These are phyloP conservation scores for Ifrita kowaldi DNA, from an alignment of 2,113 vertebrate genomes.

Conservation along the genomic window DNA sequence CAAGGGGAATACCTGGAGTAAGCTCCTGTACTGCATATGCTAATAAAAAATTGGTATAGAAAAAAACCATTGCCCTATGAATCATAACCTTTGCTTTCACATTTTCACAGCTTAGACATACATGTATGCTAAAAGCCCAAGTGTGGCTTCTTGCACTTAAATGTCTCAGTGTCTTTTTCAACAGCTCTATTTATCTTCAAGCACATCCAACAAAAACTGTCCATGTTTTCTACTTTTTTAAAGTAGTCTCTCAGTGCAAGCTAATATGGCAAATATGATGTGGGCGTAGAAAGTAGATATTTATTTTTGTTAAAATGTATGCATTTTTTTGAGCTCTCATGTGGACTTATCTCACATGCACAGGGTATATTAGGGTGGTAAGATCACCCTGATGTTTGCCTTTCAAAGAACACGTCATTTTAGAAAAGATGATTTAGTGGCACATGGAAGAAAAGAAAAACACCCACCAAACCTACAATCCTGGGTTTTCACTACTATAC, in stretches of 20 bases:
- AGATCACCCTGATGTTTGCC: neutral
- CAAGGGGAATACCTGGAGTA: conserved; percentile 12
- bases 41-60: conserved; percentile 51
- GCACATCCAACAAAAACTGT: neutral
- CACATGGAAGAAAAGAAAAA: neutral
- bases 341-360: neutral
- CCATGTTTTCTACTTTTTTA: neutral
- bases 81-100: conserved; percentile 55
- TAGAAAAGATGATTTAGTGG: neutral
- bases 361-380: neutral
- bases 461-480: neutral
- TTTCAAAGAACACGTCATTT: neutral
- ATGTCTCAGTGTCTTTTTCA: conserved; percentile 21
- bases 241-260: neutral
- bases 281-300: neutral
- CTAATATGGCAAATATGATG: neutral
- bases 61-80: conserved; percentile 40
- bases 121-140: conserved; percentile 58
- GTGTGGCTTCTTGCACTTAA: conserved; percentile 41
- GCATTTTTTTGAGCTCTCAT: neutral
- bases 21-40: conserved; percentile 23
- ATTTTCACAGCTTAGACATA: conserved; percentile 62
- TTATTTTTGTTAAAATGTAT: neutral
- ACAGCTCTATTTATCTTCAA: conserved; percentile 27
- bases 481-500: neutral